Conservation (phyloP, 1,140 invertebrate species). For the Philotrypesis tridentata region DNA sequence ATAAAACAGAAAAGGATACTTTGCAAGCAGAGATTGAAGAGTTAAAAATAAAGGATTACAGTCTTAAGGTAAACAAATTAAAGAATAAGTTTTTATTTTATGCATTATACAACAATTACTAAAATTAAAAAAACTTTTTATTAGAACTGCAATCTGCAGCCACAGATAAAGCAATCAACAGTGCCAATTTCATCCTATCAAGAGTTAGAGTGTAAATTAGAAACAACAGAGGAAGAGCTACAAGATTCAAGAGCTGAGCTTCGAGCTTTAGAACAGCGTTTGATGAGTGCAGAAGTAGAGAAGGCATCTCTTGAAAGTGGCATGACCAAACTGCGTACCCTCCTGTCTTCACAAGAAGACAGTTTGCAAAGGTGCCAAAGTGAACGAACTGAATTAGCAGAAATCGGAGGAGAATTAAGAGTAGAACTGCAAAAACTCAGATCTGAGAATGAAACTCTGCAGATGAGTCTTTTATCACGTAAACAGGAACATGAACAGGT, state of each 20-base stretch:
- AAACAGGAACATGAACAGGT: slow-evolving; percentile 64
- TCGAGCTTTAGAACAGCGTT: slow-evolving; percentile 55
- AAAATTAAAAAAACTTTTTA: neutral
- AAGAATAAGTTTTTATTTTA: neutral
- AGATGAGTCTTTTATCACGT: slow-evolving; percentile 55
- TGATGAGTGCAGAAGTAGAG: slow-evolving; percentile 52
- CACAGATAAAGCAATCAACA: slow-evolving; percentile 20
- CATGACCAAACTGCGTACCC: slow-evolving; percentile 49
- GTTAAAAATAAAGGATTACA: slow-evolving; percentile 36
- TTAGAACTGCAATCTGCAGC: neutral
- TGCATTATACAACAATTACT: neutral
- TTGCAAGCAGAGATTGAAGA: slow-evolving; percentile 51
- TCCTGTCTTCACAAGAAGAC: slow-evolving; percentile 56
- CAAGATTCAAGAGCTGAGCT: slow-evolving; percentile 51
- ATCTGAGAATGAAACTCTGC: slow-evolving; percentile 58
- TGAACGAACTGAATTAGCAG: slow-evolving; percentile 53
- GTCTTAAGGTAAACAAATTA: neutral
- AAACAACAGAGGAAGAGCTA: slow-evolving; percentile 56
- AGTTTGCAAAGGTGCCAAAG: slow-evolving; percentile 52
- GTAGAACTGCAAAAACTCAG: slow-evolving; percentile 55
- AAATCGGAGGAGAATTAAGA: slow-evolving; percentile 43
- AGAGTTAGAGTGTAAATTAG: slow-evolving; percentile 54
- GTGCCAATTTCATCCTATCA: slow-evolving; percentile 14
- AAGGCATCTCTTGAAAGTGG: slow-evolving; percentile 53
- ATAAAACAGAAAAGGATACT: slow-evolving; percentile 54